Evolutionary conservation across 2,888 invertebrate species (phyloP).

Genomic region (Ceraclea dissimilis): DNA sequence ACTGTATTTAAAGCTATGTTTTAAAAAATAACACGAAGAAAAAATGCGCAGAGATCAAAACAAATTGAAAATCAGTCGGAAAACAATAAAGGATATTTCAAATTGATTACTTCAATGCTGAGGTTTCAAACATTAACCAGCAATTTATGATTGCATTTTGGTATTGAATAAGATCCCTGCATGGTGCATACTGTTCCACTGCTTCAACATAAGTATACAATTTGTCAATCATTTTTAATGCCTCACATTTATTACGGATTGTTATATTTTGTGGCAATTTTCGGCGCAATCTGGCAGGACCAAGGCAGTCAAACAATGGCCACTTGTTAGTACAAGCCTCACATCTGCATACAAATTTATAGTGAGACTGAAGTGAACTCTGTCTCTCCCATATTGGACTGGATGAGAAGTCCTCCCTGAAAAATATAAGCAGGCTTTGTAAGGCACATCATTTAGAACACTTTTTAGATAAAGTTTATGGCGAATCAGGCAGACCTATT

Average conservation of each 20-base stretch:
- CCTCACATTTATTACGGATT: conserved; percentile 40
- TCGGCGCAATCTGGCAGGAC: conserved; percentile 28
- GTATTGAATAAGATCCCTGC: conserved; percentile 43
- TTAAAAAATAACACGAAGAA: too few species aligned
- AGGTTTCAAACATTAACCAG: conserved; percentile 33
- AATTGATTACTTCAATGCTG: too few species aligned
- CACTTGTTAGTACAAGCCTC: conserved; percentile 65
- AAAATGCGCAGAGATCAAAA: too few species aligned
- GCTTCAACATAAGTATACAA: conserved; percentile 36
- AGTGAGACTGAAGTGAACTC: conserved; percentile 58
- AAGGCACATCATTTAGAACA: neutral
- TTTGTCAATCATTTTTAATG: conserved; percentile 34
- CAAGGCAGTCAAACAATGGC: conserved; percentile 51
- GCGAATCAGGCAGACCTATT: too few species aligned
- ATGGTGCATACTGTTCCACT: conserved; percentile 42
- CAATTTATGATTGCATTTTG: conserved; percentile 60
- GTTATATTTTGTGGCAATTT: conserved; percentile 37
- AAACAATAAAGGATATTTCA: too few species aligned
- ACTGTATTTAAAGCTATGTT: too few species aligned
- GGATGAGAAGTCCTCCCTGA: conserved; percentile 64
- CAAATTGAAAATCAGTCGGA: too few species aligned
- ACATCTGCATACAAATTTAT: conserved; percentile 73
- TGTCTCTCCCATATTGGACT: conserved; percentile 51
- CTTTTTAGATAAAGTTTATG: too few species aligned
- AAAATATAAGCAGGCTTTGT: conserved; percentile 27